Conservation (phyloP, 2,888 invertebrate genomes). For the Stenodera caucasica region DNA sequence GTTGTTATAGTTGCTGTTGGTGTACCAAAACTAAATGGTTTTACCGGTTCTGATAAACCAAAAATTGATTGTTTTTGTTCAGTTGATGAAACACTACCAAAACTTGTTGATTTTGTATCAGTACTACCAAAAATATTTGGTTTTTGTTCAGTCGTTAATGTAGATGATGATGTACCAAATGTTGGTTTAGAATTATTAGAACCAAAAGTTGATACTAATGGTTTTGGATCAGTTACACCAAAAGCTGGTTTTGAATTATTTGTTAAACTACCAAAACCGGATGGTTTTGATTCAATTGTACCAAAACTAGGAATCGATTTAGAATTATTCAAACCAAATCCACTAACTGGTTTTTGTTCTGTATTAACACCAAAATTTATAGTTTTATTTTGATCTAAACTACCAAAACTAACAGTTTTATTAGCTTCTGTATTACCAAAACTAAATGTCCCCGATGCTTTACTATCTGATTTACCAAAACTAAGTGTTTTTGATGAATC, state of each 20-base stretch:
- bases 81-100: background rate
- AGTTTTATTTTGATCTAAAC: background rate
- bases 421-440: background rate
- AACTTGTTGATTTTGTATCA: background rate
- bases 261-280: constrained; percentile 15
- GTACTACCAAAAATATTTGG: background rate
- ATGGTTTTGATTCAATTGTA: background rate
- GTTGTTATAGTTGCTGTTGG: background rate
- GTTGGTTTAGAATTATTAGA: background rate
- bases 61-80: background rate
- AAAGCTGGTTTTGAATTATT: constrained; percentile 16
- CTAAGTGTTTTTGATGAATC: background rate
- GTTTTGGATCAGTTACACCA: constrained; percentile 22
- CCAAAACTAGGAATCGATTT: constrained; percentile 14
- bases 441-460: background rate
- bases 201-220: background rate
- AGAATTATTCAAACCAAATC: constrained; percentile 9
- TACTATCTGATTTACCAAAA: background rate
- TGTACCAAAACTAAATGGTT: background rate
- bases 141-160: background rate
- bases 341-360: background rate
- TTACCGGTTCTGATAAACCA: background rate
- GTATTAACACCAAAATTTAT: background rate
- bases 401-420: background rate
- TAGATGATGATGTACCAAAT: constrained; percentile 1